A percentile compares a stretch with the other conserved stretches of the same genome.
phyloP scores from a whole-genome alignment of 2,888 invertebrate genomes.

The Clusia tigrina region DNA sequence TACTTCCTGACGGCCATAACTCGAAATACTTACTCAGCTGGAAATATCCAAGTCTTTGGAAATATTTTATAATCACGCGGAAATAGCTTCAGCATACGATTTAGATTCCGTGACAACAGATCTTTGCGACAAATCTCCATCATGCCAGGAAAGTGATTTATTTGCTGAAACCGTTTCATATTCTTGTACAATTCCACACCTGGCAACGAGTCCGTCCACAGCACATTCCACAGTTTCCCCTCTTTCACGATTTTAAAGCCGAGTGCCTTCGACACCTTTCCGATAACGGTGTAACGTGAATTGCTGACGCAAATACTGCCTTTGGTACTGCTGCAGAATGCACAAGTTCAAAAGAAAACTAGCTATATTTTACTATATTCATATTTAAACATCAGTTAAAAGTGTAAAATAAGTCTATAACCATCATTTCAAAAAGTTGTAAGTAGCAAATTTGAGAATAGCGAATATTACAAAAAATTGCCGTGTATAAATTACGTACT shows the following conservation, averaged over 20 bases:
- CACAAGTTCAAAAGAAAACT: not conserved
- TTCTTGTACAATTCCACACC: constrained; percentile 87
- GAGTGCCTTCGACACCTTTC: constrained; percentile 55
- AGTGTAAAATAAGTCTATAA: not conserved
- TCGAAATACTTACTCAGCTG: constrained; percentile 77
- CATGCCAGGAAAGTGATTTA: constrained; percentile 95
- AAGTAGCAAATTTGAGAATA: not conserved
- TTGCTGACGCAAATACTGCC: constrained; percentile 58
- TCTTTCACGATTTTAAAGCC: constrained; percentile 70
- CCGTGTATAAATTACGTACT: not conserved
- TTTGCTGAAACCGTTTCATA: constrained; percentile 90
- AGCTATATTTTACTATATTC: not conserved
- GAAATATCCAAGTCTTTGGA: constrained; percentile 93
- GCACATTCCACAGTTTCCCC: constrained; percentile 86
- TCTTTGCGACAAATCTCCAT: constrained; percentile 89
- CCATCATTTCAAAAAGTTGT: not conserved
- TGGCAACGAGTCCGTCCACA: constrained; percentile 87
- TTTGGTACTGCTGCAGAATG: constrained; percentile 45
- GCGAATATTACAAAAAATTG: not conserved
- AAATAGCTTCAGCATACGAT: constrained; percentile 86
- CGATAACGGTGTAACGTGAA: constrained; percentile 57
- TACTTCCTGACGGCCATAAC: not conserved
- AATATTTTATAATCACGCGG: constrained; percentile 92
- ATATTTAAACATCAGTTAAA: not conserved
- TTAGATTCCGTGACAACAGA: constrained; percentile 85